These are phyloP conservation scores for Halcyon chelicuti DNA, from an alignment of 2,797 vertebrate genomes.

Conservation along the genomic window DNA sequence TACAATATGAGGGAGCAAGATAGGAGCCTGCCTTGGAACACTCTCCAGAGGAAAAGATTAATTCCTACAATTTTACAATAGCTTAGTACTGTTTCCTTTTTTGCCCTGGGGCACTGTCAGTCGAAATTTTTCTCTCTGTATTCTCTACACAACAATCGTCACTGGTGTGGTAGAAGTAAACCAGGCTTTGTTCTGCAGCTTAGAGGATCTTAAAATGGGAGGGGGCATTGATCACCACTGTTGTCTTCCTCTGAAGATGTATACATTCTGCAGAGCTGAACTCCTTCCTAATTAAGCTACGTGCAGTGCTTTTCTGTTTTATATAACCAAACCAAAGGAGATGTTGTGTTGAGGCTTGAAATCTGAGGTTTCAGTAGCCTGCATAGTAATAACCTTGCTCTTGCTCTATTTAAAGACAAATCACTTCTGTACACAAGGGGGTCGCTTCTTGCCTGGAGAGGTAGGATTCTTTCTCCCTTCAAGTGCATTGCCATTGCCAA, in stretches of 20 bases:
- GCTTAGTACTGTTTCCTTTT: not conserved
- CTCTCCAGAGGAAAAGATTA: not conserved
- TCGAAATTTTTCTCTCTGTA: not conserved
- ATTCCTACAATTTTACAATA: not conserved
- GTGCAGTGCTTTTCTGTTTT: not conserved
- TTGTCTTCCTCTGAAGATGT: not conserved
- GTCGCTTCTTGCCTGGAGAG: not conserved
- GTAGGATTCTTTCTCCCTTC: not conserved
- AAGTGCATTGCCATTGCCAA: not conserved
- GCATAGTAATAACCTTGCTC: conserved; percentile 3
- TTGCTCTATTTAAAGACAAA: conserved; percentile 5
- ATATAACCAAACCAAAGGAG: not conserved
- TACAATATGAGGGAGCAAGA: not conserved
- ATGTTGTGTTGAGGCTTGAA: not conserved
- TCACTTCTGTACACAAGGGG: not conserved
- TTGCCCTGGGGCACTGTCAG: not conserved
- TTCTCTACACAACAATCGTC: not conserved
- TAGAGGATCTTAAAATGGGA: not conserved
- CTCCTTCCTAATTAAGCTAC: not conserved
- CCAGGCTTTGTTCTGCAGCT: conserved; percentile 2
- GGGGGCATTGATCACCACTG: not conserved
- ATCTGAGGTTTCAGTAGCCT: not conserved
- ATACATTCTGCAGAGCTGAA: not conserved
- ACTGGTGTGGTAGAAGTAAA: not conserved
- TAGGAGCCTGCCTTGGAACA: not conserved